phyloP scores from a whole-genome alignment of 2,888 invertebrate genomes.

The Caradrina clavipalpis region DNA sequence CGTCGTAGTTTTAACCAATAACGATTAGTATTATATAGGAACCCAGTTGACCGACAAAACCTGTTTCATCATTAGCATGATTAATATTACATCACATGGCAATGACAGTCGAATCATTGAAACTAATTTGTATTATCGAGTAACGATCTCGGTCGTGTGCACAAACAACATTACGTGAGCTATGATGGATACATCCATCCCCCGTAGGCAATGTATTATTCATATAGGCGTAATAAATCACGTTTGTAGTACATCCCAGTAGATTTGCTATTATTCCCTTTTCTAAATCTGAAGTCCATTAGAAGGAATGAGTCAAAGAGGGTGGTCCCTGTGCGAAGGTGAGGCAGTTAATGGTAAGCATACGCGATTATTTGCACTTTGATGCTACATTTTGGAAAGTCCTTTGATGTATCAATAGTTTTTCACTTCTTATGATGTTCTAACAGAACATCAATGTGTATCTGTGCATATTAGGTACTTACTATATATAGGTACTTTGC shows the following conservation, averaged over 20 bases:
- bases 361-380: slow-evolving; percentile 54
- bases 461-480: neutral
- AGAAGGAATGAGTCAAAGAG: slow-evolving; percentile 68
- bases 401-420: slow-evolving; percentile 35
- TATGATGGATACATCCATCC: slow-evolving; percentile 75
- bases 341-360: slow-evolving; percentile 52
- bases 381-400: slow-evolving; percentile 12
- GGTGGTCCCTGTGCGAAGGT: slow-evolving; percentile 54
- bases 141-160: slow-evolving; percentile 56
- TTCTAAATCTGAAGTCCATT: slow-evolving; percentile 74
- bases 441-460: neutral
- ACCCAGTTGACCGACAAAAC: neutral
- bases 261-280: slow-evolving; percentile 75
- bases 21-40: neutral
- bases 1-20: neutral
- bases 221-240: slow-evolving; percentile 81
- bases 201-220: slow-evolving; percentile 80
- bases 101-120: slow-evolving; percentile 47
- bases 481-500: too few relatives aligned
- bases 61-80: slow-evolving; percentile 14
- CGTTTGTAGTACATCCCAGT: slow-evolving; percentile 72
- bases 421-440: neutral
- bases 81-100: slow-evolving; percentile 27
- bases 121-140: slow-evolving; percentile 65
- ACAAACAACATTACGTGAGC: slow-evolving; percentile 71